A percentile compares a stretch with the other conserved stretches of the same genome.
Evolutionary conservation across 2,113 vertebrate species (phyloP).

Genomic region (Aix galericulata): DNA sequence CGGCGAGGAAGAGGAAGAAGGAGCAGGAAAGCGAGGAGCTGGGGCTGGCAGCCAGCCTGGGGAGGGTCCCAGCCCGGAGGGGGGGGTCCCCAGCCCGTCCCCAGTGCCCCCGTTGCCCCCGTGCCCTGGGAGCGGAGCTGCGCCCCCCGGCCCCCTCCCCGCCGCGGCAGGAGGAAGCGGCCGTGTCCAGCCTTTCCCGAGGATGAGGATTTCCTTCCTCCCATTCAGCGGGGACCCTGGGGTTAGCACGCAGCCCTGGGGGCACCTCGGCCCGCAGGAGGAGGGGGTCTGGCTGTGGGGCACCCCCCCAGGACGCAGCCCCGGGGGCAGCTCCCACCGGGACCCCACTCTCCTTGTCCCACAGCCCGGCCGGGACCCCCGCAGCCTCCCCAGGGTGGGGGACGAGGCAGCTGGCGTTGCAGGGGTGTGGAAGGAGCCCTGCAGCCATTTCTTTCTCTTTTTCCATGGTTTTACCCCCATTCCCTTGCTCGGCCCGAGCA

Average conservation of each 20-base stretch:
- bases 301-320: not conserved
- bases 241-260: conserved; percentile 32
- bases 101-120: not conserved
- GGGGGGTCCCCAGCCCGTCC: not conserved
- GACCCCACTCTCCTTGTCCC: not conserved
- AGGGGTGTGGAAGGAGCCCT: not conserved
- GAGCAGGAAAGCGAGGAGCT: accelerated
- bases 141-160: not conserved
- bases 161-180: conserved; percentile 4
- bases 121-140: no score
- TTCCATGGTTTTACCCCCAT: not conserved
- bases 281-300: not conserved
- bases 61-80: no score
- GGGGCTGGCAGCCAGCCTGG: not conserved
- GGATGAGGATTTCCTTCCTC: conserved; percentile 67
- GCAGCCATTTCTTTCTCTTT: not conserved
- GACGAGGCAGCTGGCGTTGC: accelerated
- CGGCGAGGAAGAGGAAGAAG: not conserved
- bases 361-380: not conserved
- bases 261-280: not conserved
- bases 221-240: conserved; percentile 48
- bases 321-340: not conserved
- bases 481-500: not conserved
- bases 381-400: not conserved
- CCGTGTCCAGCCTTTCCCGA: conserved; percentile 57